These are phyloP conservation scores for Podiceps cristatus DNA, from an alignment of 2,113 vertebrate genomes.

Conservation along the genomic window DNA sequence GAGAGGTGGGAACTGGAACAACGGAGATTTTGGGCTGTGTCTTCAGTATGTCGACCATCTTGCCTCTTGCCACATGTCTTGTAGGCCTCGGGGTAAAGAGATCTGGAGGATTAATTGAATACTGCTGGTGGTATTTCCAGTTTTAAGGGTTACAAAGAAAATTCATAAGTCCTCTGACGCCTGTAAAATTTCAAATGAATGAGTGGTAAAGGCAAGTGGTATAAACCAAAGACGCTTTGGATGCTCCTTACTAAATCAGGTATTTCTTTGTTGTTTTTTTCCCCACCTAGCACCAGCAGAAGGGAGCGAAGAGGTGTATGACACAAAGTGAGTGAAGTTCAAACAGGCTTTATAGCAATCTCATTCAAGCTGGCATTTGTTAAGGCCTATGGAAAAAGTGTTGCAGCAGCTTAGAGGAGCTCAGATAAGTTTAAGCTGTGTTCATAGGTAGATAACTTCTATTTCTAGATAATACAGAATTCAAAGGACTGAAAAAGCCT, in stretches of 20 bases:
- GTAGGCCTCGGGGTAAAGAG: neutral
- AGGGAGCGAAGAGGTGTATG: neutral
- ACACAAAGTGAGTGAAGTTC: neutral
- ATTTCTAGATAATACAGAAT: neutral
- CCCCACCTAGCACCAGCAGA: neutral
- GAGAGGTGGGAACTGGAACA: neutral
- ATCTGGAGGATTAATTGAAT: neutral
- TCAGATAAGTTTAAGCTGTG: neutral
- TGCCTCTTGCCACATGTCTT: neutral
- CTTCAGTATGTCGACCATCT: neutral
- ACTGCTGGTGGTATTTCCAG: neutral
- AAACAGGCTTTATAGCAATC: neutral
- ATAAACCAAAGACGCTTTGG: neutral
- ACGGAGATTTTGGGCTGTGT: neutral
- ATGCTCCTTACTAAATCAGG: neutral
- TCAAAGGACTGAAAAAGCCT: neutral
- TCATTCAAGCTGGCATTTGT: neutral
- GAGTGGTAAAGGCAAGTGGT: neutral
- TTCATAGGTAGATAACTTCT: neutral
- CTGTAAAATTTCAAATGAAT: neutral
- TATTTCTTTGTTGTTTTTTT: neutral
- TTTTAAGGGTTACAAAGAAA: neutral
- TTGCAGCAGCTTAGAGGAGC: neutral
- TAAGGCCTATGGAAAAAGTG: neutral
- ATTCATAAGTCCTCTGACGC: neutral